Evolutionary conservation across 1,140 invertebrate species (phyloP).

Genomic region (Monomorium pharaonis): DNA sequence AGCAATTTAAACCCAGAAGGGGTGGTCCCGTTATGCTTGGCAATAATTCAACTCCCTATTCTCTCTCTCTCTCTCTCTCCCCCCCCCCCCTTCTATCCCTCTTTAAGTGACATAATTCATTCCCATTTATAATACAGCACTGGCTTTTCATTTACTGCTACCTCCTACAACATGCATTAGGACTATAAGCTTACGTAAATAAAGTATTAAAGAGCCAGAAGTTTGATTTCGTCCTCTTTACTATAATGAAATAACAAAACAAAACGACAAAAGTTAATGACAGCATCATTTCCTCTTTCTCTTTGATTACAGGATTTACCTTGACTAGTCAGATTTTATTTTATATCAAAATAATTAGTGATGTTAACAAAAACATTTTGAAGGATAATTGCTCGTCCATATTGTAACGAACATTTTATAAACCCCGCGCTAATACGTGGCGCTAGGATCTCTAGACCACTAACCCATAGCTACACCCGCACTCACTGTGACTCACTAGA

Average conservation of each 20-base stretch:
- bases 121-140: constrained; percentile 75
- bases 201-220: constrained; percentile 31
- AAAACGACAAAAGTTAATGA: constrained; percentile 16
- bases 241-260: constrained; percentile 12
- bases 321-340: not conserved
- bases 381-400: too few relatives aligned
- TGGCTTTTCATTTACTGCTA: constrained; percentile 70
- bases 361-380: too few relatives aligned
- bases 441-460: too few relatives aligned
- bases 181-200: constrained; percentile 49
- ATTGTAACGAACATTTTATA: too few relatives aligned
- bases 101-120: constrained; percentile 71
- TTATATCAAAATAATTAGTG: not conserved
- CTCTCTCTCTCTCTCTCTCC: not conserved
- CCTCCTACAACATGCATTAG: constrained; percentile 59
- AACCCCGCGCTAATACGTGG: too few relatives aligned
- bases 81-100: not conserved
- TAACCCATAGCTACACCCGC: too few relatives aligned
- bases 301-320: not conserved
- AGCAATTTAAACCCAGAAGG: constrained; percentile 48
- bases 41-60: constrained; percentile 48
- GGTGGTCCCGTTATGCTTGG: constrained; percentile 20
- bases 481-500: too few relatives aligned
- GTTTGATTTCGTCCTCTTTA: constrained; percentile 5
- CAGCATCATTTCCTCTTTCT: not conserved